Evolutionary conservation across 2,888 invertebrate genomes (phyloP).

Genomic region (Pristionchus maxplancki): DNA sequence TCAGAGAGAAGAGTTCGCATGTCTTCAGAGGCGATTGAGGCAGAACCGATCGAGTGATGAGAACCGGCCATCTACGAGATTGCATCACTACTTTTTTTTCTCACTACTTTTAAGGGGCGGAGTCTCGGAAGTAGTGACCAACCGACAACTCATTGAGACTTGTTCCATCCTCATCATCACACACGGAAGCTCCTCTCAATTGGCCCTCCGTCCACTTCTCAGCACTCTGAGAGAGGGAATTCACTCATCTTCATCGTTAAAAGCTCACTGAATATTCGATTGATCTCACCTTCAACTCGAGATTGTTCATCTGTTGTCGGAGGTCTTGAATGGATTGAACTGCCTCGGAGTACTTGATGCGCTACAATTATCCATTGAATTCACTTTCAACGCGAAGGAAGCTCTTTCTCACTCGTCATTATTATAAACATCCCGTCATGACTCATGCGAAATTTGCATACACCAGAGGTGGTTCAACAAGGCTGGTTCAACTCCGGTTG

Average conservation of each 20-base stretch:
- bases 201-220: constrained; percentile 75
- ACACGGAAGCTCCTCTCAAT: constrained; percentile 71
- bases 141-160: constrained; percentile 50
- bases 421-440: no score
- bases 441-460: no score
- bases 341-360: constrained; percentile 94
- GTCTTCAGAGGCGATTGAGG: constrained; percentile 74
- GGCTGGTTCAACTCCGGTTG: no score
- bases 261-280: not conserved
- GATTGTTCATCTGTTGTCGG: constrained; percentile 92
- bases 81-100: not conserved
- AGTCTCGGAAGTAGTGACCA: not conserved
- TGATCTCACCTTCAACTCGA: constrained; percentile 88
- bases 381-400: not conserved
- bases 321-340: constrained; percentile 94
- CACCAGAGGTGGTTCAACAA: no score
- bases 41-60: constrained; percentile 69
- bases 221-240: constrained; percentile 65
- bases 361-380: constrained; percentile 81
- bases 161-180: constrained; percentile 57
- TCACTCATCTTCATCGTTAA: not conserved
- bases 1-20: constrained; percentile 75
- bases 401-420: not conserved
- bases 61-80: constrained; percentile 67
- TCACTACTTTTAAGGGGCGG: no score